These are phyloP conservation scores for Acanthisitta chloris DNA, from an alignment of 2,113 vertebrate genomes.

Conservation along the genomic window DNA sequence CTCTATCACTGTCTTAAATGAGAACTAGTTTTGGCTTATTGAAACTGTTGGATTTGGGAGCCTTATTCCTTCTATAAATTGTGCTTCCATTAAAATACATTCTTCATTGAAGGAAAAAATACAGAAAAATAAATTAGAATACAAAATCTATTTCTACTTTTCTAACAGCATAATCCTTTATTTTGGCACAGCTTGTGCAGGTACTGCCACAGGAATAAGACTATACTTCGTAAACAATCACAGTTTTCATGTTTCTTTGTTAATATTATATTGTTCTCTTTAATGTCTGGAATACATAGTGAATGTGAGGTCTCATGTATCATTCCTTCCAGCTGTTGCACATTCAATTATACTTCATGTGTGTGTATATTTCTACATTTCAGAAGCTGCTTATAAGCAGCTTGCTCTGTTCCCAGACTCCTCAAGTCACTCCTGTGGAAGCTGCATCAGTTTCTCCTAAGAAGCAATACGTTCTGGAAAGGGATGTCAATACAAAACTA, in stretches of 20 bases:
- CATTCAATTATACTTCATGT: neutral
- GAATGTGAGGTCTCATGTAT: neutral
- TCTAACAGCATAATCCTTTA: neutral
- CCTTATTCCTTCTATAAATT: neutral
- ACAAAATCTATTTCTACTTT: neutral
- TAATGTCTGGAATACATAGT: neutral
- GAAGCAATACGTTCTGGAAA: neutral
- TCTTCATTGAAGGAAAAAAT: neutral
- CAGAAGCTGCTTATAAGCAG: neutral
- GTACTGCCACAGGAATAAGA: neutral
- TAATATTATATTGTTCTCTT: neutral
- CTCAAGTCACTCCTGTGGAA: neutral
- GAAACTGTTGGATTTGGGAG: neutral
- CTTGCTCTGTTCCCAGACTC: neutral
- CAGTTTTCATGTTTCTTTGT: neutral
- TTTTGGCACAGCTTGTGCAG: neutral
- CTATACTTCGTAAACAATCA: neutral
- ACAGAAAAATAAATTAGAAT: neutral
- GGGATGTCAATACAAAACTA: neutral
- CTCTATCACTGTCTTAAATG: neutral
- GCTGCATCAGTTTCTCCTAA: neutral
- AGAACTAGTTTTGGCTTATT: neutral
- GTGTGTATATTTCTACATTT: neutral
- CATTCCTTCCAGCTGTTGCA: neutral
- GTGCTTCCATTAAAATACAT: slow-evolving; percentile 2